Conservation (phyloP, 2,113 vertebrate species). For the Numenius arquata region DNA sequence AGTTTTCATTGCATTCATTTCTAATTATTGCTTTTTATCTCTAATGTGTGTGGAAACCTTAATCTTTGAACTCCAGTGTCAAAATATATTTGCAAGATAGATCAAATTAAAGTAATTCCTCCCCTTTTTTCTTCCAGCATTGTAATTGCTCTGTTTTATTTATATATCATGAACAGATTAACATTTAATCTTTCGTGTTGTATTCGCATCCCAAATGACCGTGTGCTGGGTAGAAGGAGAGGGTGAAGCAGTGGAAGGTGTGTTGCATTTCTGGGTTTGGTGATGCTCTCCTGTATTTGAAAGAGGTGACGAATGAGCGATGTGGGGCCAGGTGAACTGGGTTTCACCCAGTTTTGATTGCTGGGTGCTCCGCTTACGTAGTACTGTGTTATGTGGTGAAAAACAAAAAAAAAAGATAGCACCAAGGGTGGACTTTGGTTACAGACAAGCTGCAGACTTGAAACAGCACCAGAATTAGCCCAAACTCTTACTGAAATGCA, state of each 20-base stretch:
- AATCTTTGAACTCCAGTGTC: not conserved
- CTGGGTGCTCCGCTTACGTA: accelerated
- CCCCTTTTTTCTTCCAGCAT: not conserved
- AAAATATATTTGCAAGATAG: not conserved
- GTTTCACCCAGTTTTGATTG: too few relatives aligned
- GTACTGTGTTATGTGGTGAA: not conserved
- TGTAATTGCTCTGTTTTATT: not conserved
- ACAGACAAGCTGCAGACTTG: not conserved
- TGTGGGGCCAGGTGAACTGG: accelerated
- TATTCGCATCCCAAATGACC: not conserved
- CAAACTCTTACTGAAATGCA: not conserved
- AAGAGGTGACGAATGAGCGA: not conserved
- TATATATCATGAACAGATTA: not conserved
- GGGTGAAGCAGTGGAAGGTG: not conserved
- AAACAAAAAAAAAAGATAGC: not conserved
- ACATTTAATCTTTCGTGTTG: not conserved
- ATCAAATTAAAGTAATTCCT: not conserved
- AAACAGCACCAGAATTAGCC: not conserved
- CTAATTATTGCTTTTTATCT: conserved; percentile 2
- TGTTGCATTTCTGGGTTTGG: not conserved
- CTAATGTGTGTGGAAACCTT: not conserved
- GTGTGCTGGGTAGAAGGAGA: not conserved
- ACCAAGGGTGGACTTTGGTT: not conserved
- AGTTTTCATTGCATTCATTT: conserved; percentile 6
- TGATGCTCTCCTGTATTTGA: not conserved